phyloP scores from a whole-genome alignment of 2,113 vertebrate species.

The Poeciliopsis prolifica region DNA sequence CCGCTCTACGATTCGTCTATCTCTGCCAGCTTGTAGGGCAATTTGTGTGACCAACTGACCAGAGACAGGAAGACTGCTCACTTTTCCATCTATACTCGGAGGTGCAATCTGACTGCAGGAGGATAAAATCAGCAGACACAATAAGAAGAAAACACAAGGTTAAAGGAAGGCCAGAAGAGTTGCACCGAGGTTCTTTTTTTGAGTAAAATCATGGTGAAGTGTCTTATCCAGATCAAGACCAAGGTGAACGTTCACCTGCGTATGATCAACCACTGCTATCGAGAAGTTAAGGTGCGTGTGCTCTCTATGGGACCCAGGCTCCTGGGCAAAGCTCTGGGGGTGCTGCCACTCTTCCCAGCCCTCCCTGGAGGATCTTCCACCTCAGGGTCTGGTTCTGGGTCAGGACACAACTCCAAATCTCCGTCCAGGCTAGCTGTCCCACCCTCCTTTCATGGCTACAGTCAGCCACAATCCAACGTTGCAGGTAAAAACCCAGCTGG shows the following conservation, averaged over 20 bases:
- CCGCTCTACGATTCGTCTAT: slow-evolving; percentile 18
- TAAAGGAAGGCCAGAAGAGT: background rate
- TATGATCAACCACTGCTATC: slow-evolving; percentile 91
- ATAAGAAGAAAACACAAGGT: background rate
- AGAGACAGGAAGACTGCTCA: slow-evolving; percentile 12
- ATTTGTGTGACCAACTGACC: slow-evolving; percentile 4
- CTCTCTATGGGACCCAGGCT: slow-evolving; percentile 88
- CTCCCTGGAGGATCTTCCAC: slow-evolving; percentile 37
- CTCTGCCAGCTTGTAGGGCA: slow-evolving; percentile 25
- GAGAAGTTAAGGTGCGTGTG: slow-evolving; percentile 86
- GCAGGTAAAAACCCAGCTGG: slow-evolving; percentile 39
- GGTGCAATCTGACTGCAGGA: slow-evolving; percentile 15
- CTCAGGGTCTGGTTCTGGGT: slow-evolving; percentile 40
- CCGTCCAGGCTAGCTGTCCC: slow-evolving; percentile 56
- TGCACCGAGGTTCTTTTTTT: background rate
- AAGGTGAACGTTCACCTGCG: slow-evolving; percentile 90
- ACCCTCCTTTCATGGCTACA: slow-evolving; percentile 25
- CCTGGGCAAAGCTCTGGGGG: slow-evolving; percentile 81
- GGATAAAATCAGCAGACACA: background rate
- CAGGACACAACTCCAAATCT: slow-evolving; percentile 39
- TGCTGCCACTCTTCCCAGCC: slow-evolving; percentile 73
- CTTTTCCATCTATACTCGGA: background rate
- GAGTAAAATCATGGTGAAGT: slow-evolving; percentile 86
- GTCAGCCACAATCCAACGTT: background rate
- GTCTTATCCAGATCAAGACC: slow-evolving; percentile 89